Evolutionary conservation across 64 coral and sea anemone species (phyloP), one percentile per base, ranked within the genome.

Genomic region (Stichodactyla mertensii): DNA sequence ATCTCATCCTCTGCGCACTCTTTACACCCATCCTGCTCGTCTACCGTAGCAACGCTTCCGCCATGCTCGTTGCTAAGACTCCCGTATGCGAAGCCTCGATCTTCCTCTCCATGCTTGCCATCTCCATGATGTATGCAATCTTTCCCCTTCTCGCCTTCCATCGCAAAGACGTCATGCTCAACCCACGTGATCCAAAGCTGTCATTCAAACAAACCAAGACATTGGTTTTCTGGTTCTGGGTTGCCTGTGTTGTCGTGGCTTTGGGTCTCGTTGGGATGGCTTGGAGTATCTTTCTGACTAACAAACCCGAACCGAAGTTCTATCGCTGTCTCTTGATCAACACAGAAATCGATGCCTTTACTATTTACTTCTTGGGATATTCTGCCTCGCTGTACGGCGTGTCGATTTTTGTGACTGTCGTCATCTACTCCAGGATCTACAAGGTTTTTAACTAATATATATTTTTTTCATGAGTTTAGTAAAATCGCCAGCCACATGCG

Each of bases 291-390:
- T 93, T 97, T 52, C 22, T 86, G 12, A 89, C 36, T 55, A 87
- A 61, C 15, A 87, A 92, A 64, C 60, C 66, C 51, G 90, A 83
- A 22, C 95, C 96, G 2, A 98, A 98, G 60, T 86, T 98, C 1
- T 98, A 92, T 53, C 96, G 96, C 74, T 98, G 96, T 83, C 87
- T 98, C 51, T 58, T 98, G 69, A 91, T 98, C 71, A 98, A 92
- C 84, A 91, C 86, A 22, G 70, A 59, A 7, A 67, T 92, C 16
- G 96, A 98, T 92, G 66, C 85, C 11, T 94, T 89, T 71, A 89
- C 93, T 7, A 57, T 88, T 11, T 89, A 84, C 64, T 98, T 98
- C 86, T 83, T 98, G 16, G 88, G 85, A 11, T 98, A 94, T 57
- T 45, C 36, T 45, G 84, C 96, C 11, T 55, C 90, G 4, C 80